phyloP scores from a whole-genome alignment of 2,113 vertebrate species.

The Solea senegalensis region DNA sequence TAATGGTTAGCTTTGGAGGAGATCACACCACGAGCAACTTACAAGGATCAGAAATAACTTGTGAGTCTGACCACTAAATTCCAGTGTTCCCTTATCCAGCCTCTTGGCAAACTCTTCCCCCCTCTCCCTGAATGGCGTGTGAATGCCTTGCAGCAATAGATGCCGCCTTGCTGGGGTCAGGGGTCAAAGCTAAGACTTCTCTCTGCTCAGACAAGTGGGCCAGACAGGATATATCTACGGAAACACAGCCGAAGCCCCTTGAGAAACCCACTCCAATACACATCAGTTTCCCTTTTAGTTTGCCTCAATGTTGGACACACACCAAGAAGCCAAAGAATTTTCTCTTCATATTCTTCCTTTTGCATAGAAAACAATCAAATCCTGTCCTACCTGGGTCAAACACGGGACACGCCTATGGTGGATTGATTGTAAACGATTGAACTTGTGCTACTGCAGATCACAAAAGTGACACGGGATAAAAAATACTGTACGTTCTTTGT shows the following conservation, averaged over 20 bases:
- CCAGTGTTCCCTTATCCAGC: conserved; percentile 70
- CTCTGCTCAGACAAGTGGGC: conserved; percentile 72
- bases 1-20: conserved; percentile 68
- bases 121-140: conserved; percentile 65
- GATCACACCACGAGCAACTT: conserved; percentile 72
- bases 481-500: no score
- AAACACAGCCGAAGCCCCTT: conserved; percentile 71
- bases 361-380: conserved; percentile 52
- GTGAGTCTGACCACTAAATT: conserved; percentile 75
- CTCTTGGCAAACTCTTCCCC: conserved; percentile 54
- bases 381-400: conserved; percentile 46
- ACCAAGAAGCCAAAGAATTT: conserved; percentile 55
- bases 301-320: conserved; percentile 50
- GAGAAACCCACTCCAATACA: conserved; percentile 53
- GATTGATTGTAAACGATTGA: conserved; percentile 18
- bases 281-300: conserved; percentile 56
- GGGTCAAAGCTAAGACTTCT: conserved; percentile 75
- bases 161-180: conserved; percentile 67
- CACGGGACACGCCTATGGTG: conserved; percentile 20
- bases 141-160: conserved; percentile 77
- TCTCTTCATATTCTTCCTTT: conserved; percentile 74
- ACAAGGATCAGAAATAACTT: conserved; percentile 74
- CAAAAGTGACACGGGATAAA: neutral
- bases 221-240: conserved; percentile 76
- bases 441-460: conserved; percentile 1